These are phyloP conservation scores for Oegoconia quadripuncta DNA, from an alignment of 2,888 invertebrate genomes.

Conservation along the genomic window DNA sequence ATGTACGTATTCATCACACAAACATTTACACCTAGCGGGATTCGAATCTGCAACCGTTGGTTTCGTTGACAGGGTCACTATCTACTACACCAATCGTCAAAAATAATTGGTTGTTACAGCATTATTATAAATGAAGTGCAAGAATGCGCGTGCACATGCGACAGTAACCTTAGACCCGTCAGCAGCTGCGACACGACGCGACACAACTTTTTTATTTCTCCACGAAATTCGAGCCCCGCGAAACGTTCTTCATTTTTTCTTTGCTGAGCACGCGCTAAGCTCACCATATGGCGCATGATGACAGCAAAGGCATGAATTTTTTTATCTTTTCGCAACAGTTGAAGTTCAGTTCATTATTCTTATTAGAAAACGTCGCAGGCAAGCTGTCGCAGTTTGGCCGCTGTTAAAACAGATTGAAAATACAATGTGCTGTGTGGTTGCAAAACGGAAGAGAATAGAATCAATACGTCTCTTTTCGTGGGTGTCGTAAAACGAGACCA, in stretches of 20 bases:
- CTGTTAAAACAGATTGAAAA: no score
- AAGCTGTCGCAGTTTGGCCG: neutral
- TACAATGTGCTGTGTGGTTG: no score
- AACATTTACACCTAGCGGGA: no score
- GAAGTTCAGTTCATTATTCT: conserved; percentile 19
- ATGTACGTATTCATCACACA: no score
- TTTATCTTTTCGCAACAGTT: conserved; percentile 18
- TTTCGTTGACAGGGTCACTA: no score
- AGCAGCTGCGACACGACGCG: conserved; percentile 56
- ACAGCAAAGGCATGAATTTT: conserved; percentile 26
- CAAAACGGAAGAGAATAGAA: no score
- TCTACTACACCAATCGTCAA: no score
- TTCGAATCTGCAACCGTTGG: no score
- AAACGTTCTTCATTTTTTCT: conserved; percentile 52
- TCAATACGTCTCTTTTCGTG: no score
- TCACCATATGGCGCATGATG: conserved; percentile 62
- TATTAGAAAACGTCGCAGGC: conserved; percentile 18
- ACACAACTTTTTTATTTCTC: conserved; percentile 52
- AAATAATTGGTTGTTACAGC: no score
- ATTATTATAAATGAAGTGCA: no score
- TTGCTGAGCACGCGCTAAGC: conserved; percentile 64
- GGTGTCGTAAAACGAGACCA: no score
- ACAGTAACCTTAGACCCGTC: conserved; percentile 65
- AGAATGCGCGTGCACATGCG: conserved; percentile 39
- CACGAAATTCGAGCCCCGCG: conserved; percentile 64